A percentile compares a stretch with the other conserved stretches of the same genome.
phyloP scores from a whole-genome alignment of 2,888 invertebrate genomes.

The Odontocerum albicorne region DNA sequence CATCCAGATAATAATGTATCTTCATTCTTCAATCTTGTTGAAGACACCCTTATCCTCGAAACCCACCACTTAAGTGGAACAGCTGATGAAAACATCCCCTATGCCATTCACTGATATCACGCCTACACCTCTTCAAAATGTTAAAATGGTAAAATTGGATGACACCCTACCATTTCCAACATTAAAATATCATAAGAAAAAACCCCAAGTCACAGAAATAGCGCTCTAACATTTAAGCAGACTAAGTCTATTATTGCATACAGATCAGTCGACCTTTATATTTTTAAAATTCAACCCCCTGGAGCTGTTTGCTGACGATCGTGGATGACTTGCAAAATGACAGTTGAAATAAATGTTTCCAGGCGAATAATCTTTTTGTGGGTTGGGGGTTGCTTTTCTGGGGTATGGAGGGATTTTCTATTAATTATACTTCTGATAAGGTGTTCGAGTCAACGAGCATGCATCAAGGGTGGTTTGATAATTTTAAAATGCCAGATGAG shows the following conservation, averaged over 20 bases:
- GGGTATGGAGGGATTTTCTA: no score
- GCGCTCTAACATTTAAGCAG: neutral
- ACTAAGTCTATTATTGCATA: neutral
- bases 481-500: no score
- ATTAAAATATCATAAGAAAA: conserved; percentile 9
- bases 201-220: neutral
- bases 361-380: conserved; percentile 31
- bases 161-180: conserved; percentile 14
- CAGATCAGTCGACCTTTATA: neutral
- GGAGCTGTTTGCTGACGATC: conserved; percentile 26
- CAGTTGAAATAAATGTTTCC: conserved; percentile 36
- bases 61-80: no score
- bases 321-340: conserved; percentile 35
- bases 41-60: no score
- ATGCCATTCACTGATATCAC: conserved; percentile 20
- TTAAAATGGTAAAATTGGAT: conserved; percentile 34
- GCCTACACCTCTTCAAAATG: conserved; percentile 36
- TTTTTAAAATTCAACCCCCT: neutral
- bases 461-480: no score
- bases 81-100: neutral
- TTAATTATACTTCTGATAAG: no score
- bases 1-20: no score
- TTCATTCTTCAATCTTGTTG: neutral
- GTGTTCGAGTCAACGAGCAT: no score
- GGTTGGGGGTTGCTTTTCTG: conserved; percentile 18